A percentile compares a stretch with the other conserved stretches of the same genome.
Conservation (phyloP, 1,140 invertebrate species). For the Platyscapa corneri region DNA sequence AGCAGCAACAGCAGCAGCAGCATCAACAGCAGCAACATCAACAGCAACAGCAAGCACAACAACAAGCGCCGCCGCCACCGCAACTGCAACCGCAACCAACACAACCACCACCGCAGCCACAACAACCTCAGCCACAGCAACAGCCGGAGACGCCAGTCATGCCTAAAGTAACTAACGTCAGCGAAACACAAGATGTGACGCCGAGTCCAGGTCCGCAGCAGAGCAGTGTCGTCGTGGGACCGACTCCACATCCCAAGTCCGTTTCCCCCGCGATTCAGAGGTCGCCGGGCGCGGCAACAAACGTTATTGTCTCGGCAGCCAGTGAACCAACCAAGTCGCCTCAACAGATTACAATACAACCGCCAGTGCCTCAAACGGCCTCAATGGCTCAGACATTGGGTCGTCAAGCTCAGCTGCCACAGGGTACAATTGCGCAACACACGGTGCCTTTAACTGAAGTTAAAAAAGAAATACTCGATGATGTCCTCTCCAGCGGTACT, state of each 20-base stretch:
- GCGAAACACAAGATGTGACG: constrained; percentile 20
- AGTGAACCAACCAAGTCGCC: constrained; percentile 25
- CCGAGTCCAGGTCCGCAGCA: constrained; percentile 42
- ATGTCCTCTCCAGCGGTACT: constrained; percentile 66
- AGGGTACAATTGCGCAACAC: constrained; percentile 66
- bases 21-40: background rate
- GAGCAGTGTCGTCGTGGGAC: constrained; percentile 1
- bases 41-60: constrained; percentile 35
- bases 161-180: constrained; percentile 37
- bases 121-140: constrained; percentile 41
- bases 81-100: constrained; percentile 28
- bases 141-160: constrained; percentile 55
- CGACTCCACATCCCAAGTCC: constrained; percentile 13
- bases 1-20: constrained; percentile 48
- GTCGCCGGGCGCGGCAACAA: constrained; percentile 29
- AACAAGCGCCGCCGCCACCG: constrained; percentile 47
- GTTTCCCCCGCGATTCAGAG: constrained; percentile 41
- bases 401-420: constrained; percentile 65
- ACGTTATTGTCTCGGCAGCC: background rate
- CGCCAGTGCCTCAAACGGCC: constrained; percentile 59
- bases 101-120: constrained; percentile 48
- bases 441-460: constrained; percentile 73
- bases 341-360: constrained; percentile 56
- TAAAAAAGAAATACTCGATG: constrained; percentile 72
- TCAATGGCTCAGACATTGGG: constrained; percentile 58